phyloP scores from a whole-genome alignment of 2,113 vertebrate genomes.

The rat (Rattus norvegicus) region DNA sequence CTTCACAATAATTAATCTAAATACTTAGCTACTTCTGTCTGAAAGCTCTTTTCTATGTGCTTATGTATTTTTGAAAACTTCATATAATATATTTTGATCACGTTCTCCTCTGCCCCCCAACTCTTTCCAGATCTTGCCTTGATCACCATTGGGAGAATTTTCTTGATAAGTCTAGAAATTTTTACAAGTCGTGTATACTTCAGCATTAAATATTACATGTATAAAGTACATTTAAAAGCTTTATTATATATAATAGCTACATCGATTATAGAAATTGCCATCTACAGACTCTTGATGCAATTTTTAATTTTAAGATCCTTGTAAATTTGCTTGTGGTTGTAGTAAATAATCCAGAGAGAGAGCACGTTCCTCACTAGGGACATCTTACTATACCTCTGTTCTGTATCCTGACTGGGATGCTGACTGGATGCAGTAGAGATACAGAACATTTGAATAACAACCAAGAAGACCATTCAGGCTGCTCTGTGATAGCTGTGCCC shows the following conservation, averaged over 20 bases:
- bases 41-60: not conserved
- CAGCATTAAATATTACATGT: not conserved
- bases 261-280: not conserved
- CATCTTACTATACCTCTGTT: not conserved
- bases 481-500: not conserved
- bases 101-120: not conserved
- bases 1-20: not conserved
- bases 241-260: not conserved
- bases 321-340: not conserved
- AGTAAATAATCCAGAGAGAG: not conserved
- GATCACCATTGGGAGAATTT: not conserved
- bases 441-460: not conserved
- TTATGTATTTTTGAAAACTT: not conserved
- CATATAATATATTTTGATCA: not conserved
- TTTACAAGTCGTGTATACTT: not conserved
- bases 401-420: not conserved
- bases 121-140: not conserved
- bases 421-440: not conserved
- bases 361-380: not conserved
- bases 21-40: not conserved
- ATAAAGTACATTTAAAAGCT: constrained; percentile 21
- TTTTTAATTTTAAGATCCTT: not conserved
- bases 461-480: not conserved
- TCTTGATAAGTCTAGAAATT: not conserved
- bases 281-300: not conserved